These are phyloP conservation scores for Papilio aristodemus DNA, from an alignment of 1,140 invertebrate genomes.

Conservation along the genomic window DNA sequence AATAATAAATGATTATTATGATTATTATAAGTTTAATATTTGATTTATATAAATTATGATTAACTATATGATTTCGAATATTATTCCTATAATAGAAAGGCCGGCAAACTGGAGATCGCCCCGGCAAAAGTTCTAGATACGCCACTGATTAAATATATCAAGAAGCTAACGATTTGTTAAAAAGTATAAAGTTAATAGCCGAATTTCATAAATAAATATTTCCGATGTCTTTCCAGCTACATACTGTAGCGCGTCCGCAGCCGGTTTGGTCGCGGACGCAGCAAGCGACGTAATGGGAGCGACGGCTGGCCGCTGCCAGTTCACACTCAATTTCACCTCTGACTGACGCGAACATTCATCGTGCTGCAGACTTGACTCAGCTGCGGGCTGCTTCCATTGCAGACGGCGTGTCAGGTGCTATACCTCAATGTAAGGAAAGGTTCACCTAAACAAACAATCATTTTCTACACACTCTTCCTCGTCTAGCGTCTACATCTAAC, in stretches of 20 bases:
- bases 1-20: too few relatives aligned
- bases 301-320: conserved; percentile 76
- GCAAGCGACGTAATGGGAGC: conserved; percentile 76
- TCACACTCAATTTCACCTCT: conserved; percentile 80
- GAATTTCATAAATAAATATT: background rate
- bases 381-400: conserved; percentile 11
- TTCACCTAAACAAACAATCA: background rate
- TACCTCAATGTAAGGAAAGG: conserved; percentile 38
- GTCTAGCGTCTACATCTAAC: background rate
- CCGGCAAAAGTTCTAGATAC: too few relatives aligned
- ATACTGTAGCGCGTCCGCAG: conserved; percentile 51
- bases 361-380: conserved; percentile 65
- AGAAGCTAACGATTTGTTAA: too few relatives aligned
- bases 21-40: too few relatives aligned
- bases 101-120: too few relatives aligned
- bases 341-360: conserved; percentile 78
- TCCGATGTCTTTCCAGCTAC: conserved; percentile 6
- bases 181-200: too few relatives aligned
- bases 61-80: too few relatives aligned
- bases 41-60: too few relatives aligned
- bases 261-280: conserved; percentile 70
- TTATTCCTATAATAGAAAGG: too few relatives aligned
- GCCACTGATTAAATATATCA: too few relatives aligned
- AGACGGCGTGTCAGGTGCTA: conserved; percentile 53
- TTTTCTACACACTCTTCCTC: background rate